Percentiles rank a stretch among this genome's conserved stretches.
These are phyloP conservation scores for Pelmatolapia mariae DNA, from an alignment of 2,113 vertebrate species.

Conservation along the genomic window DNA sequence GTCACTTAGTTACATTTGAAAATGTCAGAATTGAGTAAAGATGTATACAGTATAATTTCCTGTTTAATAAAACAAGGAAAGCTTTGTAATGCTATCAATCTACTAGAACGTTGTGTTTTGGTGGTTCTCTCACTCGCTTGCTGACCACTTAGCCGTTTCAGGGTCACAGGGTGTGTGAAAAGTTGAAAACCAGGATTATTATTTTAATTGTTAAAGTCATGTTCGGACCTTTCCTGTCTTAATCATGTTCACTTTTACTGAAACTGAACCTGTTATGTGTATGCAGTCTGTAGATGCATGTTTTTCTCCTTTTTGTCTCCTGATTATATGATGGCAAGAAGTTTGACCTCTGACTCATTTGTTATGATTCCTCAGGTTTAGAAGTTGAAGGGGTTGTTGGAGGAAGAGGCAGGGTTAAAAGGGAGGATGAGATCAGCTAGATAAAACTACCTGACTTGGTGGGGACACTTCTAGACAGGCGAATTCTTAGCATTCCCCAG, in stretches of 20 bases:
- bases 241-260: not conserved
- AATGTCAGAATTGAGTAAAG: not conserved
- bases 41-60: not conserved
- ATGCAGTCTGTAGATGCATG: accelerated
- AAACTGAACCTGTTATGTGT: not conserved
- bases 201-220: not conserved
- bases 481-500: slow-evolving; percentile 35
- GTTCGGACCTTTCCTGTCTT: not conserved
- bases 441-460: slow-evolving; percentile 39
- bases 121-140: not conserved
- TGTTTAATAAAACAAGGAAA: not conserved
- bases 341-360: slow-evolving; percentile 29
- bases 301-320: not conserved
- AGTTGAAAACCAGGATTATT: not conserved
- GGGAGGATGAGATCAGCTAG: slow-evolving; percentile 26
- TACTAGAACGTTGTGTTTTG: not conserved
- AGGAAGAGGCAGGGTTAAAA: not conserved
- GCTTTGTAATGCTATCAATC: not conserved
- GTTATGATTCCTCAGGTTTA: slow-evolving; percentile 13
- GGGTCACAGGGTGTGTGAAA: not conserved
- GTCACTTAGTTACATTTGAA: not conserved
- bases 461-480: slow-evolving; percentile 30
- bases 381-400: not conserved
- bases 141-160: not conserved
- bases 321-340: not conserved